Percentiles rank a stretch among this genome's conserved stretches.
phyloP scores from a whole-genome alignment of 2,113 vertebrate genomes.

The Cepphus grylle region DNA sequence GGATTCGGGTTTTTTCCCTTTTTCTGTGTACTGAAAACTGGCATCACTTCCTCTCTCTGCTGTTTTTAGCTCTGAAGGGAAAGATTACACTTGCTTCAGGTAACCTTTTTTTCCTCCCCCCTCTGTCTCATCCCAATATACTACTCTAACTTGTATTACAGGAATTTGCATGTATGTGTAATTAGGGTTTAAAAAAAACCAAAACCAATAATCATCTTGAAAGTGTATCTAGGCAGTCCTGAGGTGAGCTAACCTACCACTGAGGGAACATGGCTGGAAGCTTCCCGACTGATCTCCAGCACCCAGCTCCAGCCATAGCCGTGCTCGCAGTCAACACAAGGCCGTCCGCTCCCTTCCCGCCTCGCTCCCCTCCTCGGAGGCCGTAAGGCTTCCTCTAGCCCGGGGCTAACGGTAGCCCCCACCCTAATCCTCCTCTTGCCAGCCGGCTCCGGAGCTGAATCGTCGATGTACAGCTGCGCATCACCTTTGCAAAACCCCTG shows the following conservation, averaged over 20 bases:
- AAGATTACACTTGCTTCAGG: not conserved
- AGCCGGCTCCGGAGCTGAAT: not conserved
- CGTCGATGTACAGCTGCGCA: rapidly evolving
- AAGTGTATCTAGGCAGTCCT: rapidly evolving
- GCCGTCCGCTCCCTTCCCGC: rapidly evolving
- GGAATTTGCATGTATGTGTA: rapidly evolving
- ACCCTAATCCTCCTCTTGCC: not conserved
- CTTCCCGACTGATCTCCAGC: rapidly evolving
- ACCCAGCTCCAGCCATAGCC: rapidly evolving
- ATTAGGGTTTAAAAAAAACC: rapidly evolving
- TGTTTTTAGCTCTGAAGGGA: not conserved
- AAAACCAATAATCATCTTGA: too few species aligned
- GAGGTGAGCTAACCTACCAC: not conserved
- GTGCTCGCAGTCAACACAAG: rapidly evolving
- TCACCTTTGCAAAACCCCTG: rapidly evolving
- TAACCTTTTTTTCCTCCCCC: too few species aligned
- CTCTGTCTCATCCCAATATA: not conserved
- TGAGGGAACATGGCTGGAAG: not conserved
- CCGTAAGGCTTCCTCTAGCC: rapidly evolving
- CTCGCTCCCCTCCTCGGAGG: rapidly evolving
- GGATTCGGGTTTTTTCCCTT: rapidly evolving
- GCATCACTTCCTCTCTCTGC: not conserved
- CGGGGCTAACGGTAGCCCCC: not conserved
- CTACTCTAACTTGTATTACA: not conserved
- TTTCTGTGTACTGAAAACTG: not conserved